A percentile compares a stretch with the other conserved stretches of the same genome.
These are phyloP conservation scores for Synergus itoensis DNA, from an alignment of 2,888 invertebrate genomes.

Conservation along the genomic window DNA sequence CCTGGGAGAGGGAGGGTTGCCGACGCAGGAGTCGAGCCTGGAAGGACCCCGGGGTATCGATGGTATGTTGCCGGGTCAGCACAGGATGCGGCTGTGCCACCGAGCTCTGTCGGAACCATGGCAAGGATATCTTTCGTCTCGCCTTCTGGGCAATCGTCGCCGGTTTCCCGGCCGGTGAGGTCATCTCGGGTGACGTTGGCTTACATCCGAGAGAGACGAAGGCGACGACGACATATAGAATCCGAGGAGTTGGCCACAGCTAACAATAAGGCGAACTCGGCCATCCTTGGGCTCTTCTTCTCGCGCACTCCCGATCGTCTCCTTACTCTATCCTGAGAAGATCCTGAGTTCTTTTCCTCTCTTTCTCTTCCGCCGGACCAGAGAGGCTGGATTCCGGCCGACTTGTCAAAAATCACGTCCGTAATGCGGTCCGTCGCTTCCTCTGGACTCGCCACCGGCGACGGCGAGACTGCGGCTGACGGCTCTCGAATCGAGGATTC, in stretches of 20 bases:
- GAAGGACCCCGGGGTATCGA: conserved; percentile 93
- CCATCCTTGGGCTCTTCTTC: neutral
- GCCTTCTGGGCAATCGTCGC: conserved; percentile 81
- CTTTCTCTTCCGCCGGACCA: conserved; percentile 79
- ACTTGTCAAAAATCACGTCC: conserved; percentile 68
- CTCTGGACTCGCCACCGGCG: conserved; percentile 47
- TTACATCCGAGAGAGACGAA: conserved; percentile 21
- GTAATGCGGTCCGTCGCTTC: conserved; percentile 49
- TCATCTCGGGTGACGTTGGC: conserved; percentile 61
- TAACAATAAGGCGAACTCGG: conserved; percentile 8
- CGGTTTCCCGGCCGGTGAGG: conserved; percentile 74
- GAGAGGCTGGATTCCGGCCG: conserved; percentile 71
- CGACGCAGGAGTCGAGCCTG: conserved; percentile 86
- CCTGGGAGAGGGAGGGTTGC: conserved; percentile 83
- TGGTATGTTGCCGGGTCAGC: conserved; percentile 92
- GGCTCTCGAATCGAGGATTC: conserved; percentile 43
- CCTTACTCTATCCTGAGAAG: neutral
- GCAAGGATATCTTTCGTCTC: conserved; percentile 91
- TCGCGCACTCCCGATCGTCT: conserved; percentile 66
- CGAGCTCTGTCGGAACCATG: conserved; percentile 93
- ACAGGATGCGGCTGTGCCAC: conserved; percentile 86
- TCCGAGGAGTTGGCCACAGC: conserved; percentile 21
- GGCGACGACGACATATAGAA: neutral
- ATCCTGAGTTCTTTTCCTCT: neutral
- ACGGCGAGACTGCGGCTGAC: conserved; percentile 56